Base-by-base conservation (phyloP, 2,797 vertebrate species). In the Rhynchotus rufescens region DNA sequence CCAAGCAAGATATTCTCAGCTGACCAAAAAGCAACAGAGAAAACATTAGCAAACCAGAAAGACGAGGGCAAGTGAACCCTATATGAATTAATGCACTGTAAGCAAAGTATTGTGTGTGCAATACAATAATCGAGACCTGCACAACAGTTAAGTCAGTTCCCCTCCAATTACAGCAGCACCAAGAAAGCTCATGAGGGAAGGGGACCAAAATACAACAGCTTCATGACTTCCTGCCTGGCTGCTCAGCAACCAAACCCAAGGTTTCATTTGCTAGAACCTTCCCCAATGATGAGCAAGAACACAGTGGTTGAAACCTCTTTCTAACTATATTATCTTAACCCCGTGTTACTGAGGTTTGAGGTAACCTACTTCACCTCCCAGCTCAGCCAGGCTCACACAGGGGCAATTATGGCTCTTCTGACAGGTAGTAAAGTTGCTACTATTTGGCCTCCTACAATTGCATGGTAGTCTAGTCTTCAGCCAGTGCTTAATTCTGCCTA, bases 91-190 rank as follows among this genome's bases (percentile, higher is more conserved):
- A 1, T 25, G 34, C 45, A 26, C 40, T 80, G 8, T 52, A 66
- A 60, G 68, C n/a, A 83, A 14, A 67, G 2, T 15, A 23, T 14
- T 57, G 17, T n/a, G 17, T 7, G 9, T 0, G 0, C 2, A 14
- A 1, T 4, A 15, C 28, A 12, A 10, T 38, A n/a, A 32, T 69
- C 28, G 57, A 15, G 74, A 45, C 3, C 36, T 1, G 0, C 26
- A 15, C 32, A 59, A 47, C 5, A 4, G 8, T 5, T 1, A 0
- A 61, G 4, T 56, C 0, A 0, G 21, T 49, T 71, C 54, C 32
- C 38, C 5, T 13, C 28, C 36, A 25, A 19, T 25, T 21, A 52
- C 13, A 61, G 36, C 1, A 2, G 20, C 44, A 71, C 8, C 1
- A 2, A 26, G 23, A 86, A 73, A 77, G 12, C 8, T 71, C 6